Evolutionary conservation across 1,140 invertebrate species (phyloP).

Genomic region (Cydia pomonella): DNA sequence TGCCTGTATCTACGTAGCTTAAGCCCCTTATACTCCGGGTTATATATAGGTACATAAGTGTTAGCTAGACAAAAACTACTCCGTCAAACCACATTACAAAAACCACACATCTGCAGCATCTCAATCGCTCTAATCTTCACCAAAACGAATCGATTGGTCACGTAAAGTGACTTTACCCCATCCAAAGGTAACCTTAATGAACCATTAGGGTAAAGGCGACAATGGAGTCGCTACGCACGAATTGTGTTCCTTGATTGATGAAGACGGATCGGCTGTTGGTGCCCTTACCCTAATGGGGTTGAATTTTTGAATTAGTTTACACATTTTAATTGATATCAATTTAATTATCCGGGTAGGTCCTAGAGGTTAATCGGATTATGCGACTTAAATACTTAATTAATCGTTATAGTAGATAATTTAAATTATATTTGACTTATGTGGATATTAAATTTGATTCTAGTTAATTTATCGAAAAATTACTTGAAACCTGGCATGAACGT

Average conservation of each 20-base stretch:
- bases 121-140: constrained; percentile 24
- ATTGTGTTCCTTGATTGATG: constrained; percentile 40
- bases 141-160: constrained; percentile 38
- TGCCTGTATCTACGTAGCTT: too few relatives aligned
- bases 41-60: too few relatives aligned
- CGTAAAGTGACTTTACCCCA: constrained; percentile 19
- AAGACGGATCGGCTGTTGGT: constrained; percentile 36
- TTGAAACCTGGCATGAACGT: too few relatives aligned
- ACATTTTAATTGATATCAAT: constrained; percentile 3
- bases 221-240: constrained; percentile 35
- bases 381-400: not conserved
- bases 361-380: constrained; percentile 4
- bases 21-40: too few relatives aligned
- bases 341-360: constrained; percentile 1
- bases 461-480: too few relatives aligned
- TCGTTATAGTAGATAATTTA: not conserved
- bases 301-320: not conserved
- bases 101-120: constrained; percentile 6
- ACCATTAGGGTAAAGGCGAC: constrained; percentile 35
- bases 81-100: constrained; percentile 2
- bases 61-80: not conserved
- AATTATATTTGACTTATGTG: not conserved
- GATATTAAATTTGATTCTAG: too few relatives aligned
- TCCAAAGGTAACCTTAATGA: constrained; percentile 34
- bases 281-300: constrained; percentile 7